Base-by-base conservation (phyloP, 2,113 vertebrate species). In the Eira barbara region DNA sequence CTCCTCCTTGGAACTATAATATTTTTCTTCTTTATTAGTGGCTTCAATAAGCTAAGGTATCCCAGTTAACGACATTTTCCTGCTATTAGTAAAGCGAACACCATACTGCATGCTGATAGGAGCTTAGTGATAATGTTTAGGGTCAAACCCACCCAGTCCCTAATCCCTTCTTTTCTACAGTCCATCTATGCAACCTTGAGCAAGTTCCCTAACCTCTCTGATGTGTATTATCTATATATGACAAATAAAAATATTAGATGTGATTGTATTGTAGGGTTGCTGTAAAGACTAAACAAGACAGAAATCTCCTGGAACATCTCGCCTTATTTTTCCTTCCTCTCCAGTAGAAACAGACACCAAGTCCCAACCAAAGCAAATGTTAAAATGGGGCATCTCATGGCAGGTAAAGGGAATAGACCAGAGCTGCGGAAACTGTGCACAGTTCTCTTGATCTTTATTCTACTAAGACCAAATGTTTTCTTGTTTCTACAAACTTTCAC, bases 401-500 rank as follows among this genome's bases (percentile, higher is more conserved):
- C 76, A 95, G 55, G 36, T 76, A 80, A 89, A 95, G 57, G 52
- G 52, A 94, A 94, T 55, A 97, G 52, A 96, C 25, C 21, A 74
- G 89, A 90, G 82, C 94, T 76, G 14, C 45, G 92, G 87, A 83
- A 85, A 90, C 23, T 63, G 31, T 42, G 15, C 2, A 1, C 89
- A 80, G 84, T 67, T 92, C 63, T 82, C 94, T 90, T 95, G 83
- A 97, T 94, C 95, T 96, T 96, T 59, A 89, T 39, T 61, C 57
- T 47, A 47, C 61, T 9, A 92, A 39, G 83, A 47, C 76, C 84
- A 95, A 92, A 90, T 90, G 87, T 74, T 94, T 96, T 91, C 93
- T 92, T 89, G 57, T 96, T 95, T 91, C 52, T 74, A 89, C 86
- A 92, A 89, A 85, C 23, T 89, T 96, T 76, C 76, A 82, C 1